Evolutionary conservation across 1,140 invertebrate genomes (phyloP).

Genomic region (Patella vulgata): DNA sequence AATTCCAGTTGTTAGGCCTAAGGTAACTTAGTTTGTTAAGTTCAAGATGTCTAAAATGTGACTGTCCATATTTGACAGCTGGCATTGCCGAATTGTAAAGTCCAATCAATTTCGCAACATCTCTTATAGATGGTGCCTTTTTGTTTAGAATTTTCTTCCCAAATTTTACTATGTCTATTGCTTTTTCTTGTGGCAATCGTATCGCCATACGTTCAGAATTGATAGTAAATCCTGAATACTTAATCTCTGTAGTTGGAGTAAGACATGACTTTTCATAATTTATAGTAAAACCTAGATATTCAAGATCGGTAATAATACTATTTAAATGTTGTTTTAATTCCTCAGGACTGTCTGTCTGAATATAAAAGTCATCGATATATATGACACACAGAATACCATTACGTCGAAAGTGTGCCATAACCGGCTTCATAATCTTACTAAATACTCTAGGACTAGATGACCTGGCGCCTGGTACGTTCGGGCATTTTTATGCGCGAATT

Average conservation of each 20-base stretch:
- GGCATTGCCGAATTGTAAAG: too few species aligned
- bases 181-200: not conserved
- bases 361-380: conserved; percentile 13
- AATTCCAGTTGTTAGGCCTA: too few species aligned
- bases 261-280: conserved; percentile 9
- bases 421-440: conserved; percentile 18
- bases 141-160: too few species aligned
- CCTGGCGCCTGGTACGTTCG: too few species aligned
- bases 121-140: too few species aligned
- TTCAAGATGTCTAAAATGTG: too few species aligned
- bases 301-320: not conserved
- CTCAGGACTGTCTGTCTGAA: not conserved
- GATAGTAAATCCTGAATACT: conserved; percentile 16
- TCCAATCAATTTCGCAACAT: too few species aligned
- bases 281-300: conserved; percentile 2
- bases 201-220: conserved; percentile 18
- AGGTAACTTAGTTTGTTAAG: too few species aligned
- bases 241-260: too few species aligned
- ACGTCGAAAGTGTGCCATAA: conserved; percentile 9
- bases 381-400: not conserved
- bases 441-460: conserved; percentile 14
- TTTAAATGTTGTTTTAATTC: conserved; percentile 10
- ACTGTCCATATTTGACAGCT: too few species aligned
- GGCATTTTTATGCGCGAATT: too few species aligned
- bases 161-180: too few species aligned